A percentile compares a stretch with the other conserved stretches of the same genome.
These are phyloP conservation scores for Tribolium madens DNA, from an alignment of 1,140 invertebrate species.

Conservation along the genomic window DNA sequence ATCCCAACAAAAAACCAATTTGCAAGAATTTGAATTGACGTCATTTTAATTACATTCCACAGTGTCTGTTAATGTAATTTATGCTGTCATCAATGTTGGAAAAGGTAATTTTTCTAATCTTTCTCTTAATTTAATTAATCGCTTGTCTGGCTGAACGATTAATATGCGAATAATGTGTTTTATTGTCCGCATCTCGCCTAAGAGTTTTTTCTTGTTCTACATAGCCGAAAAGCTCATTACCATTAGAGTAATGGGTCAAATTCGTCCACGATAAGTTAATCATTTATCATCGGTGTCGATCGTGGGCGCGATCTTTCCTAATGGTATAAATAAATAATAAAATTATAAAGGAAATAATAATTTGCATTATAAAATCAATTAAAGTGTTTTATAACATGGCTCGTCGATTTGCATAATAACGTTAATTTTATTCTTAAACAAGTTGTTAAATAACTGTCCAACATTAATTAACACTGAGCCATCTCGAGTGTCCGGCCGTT, in stretches of 20 bases:
- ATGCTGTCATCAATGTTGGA: background rate
- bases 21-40: background rate
- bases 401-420: constrained; percentile 41
- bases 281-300: constrained; percentile 51
- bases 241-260: constrained; percentile 54
- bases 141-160: constrained; percentile 14
- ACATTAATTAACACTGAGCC: constrained; percentile 39
- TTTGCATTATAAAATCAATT: constrained; percentile 47
- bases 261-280: constrained; percentile 49
- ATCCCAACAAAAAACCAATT: background rate
- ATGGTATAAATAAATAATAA: constrained; percentile 57
- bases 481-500: constrained; percentile 3
- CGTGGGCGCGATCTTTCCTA: constrained; percentile 52
- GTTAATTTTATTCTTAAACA: constrained; percentile 46
- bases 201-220: constrained; percentile 56
- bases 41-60: background rate
- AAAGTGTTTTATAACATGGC: constrained; percentile 42
- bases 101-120: constrained; percentile 12
- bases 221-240: constrained; percentile 55
- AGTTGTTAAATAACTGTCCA: constrained; percentile 45
- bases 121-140: constrained; percentile 43
- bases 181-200: constrained; percentile 50
- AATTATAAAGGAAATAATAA: constrained; percentile 54
- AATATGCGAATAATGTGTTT: constrained; percentile 19
- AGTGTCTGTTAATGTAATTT: background rate